Evolutionary conservation across 2,797 vertebrate genomes (phyloP), one percentile per base, ranked within the genome.

Genomic region (Neosilurus hyrtlii): DNA sequence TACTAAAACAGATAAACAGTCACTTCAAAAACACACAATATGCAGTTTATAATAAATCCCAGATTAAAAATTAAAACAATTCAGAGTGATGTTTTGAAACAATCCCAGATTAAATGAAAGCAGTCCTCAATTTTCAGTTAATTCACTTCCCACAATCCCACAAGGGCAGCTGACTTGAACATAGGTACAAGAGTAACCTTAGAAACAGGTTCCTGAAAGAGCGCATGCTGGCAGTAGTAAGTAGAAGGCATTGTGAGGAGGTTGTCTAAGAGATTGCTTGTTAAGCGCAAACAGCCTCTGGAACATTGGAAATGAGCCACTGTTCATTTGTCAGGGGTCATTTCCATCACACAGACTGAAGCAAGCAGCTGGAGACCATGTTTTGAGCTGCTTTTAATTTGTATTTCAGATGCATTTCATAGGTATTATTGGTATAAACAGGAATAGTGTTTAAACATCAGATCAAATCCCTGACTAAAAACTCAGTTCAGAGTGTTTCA

Each of bases 271-370:
- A 66, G 71, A 84, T 22, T 62, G 63, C 20, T 83, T 67, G 37
- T 71, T 61, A 68, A 74, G 61, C 67, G 35, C 35, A 74, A 84
- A 24, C 68, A 57, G 67, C 20, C 76, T 65, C 66, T 30, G 68
- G 61, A 63, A 51, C 30, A 10, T 15, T 85, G 80, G 57, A 82
- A 73, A 56, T 49, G 52, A 78, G 52, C 30, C 70, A 74, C 15
- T 75, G 56, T 75, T 84, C 78, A 67, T 80, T 80, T 84, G 78
- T 79, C 63, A 51, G 61, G 4, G 35, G 52, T 68, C 35, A 84
- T 68, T 80, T 75, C 63, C 62, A 80, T 75, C 62, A 80, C 52
- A 73, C 57, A 35, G 22, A 66, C 35, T 67, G 70, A 74, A 84
- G 49, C 70, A 24, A 67, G 74, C 68, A 74, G 61, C 61, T 84